A percentile compares a stretch with the other conserved stretches of the same genome.
Evolutionary conservation across 2,888 invertebrate species (phyloP).

Genomic region (Nymphalis c-album): DNA sequence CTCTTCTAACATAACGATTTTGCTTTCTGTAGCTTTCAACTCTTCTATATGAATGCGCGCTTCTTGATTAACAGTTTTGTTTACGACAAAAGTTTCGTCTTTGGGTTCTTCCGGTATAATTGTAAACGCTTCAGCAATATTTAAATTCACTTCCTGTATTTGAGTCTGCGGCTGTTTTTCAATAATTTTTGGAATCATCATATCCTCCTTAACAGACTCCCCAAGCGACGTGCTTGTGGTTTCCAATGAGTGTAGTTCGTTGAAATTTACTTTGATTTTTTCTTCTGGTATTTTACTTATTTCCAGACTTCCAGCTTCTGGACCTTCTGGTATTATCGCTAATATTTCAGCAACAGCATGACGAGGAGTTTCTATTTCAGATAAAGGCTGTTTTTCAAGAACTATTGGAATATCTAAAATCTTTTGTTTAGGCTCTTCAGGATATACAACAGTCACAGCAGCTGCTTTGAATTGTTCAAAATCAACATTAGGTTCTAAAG

Average conservation of each 20-base stretch:
- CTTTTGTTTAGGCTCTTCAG: slow-evolving; percentile 34
- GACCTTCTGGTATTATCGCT: slow-evolving; percentile 9
- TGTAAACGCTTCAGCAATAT: slow-evolving; percentile 19
- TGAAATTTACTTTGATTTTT: slow-evolving; percentile 4
- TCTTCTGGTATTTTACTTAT: neutral
- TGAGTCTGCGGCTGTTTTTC: slow-evolving; percentile 8
- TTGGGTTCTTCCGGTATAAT: slow-evolving; percentile 27
- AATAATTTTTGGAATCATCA: slow-evolving; percentile 6
- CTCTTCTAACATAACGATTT: slow-evolving; percentile 16
- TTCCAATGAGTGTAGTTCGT: slow-evolving; percentile 8
- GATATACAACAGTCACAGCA: slow-evolving; percentile 23
- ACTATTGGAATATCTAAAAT: slow-evolving; percentile 30
- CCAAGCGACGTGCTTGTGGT: neutral
- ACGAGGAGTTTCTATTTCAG: slow-evolving; percentile 9
- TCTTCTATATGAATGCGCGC: slow-evolving; percentile 30
- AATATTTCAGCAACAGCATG: slow-evolving; percentile 6
- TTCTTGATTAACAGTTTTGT: slow-evolving; percentile 18
- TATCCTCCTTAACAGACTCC: slow-evolving; percentile 9
- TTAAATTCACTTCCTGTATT: slow-evolving; percentile 19
- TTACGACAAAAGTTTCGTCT: slow-evolving; percentile 21
- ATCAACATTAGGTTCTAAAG: slow-evolving; percentile 23
- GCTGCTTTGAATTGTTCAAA: slow-evolving; percentile 31
- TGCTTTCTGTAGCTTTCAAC: slow-evolving; percentile 32
- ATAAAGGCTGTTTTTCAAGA: slow-evolving; percentile 13
- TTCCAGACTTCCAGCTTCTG: slow-evolving; percentile 4